Base-by-base conservation (phyloP, 2,888 invertebrate species). In the Caenorhabditis wallacei region DNA sequence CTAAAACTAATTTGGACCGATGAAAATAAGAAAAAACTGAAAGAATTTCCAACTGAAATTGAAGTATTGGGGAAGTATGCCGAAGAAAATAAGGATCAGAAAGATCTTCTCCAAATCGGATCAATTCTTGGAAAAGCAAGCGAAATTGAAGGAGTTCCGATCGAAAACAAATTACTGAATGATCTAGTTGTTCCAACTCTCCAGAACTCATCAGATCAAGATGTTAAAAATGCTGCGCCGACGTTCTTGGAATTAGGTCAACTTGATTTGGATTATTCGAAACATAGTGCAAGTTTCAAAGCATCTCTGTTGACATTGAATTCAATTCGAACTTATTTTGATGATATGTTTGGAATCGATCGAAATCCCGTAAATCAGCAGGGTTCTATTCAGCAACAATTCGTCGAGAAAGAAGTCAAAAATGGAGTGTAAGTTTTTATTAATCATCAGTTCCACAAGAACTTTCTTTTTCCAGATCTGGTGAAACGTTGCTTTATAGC, bases 331-430 rank as follows among this genome's bases (percentile, higher is more conserved):
- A 11, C 51, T 4, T 72, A 59, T 18, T 72, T 72, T 26, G 72
- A 72, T 53, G 72, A 63, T 11, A 13, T 72, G 1, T 72, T 72
- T 35, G 63, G 53, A 40, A 53, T 72, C 11, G 11, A n/a, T n/a
- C 18, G 71, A 20, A 18, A 35, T 0, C 35, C 64, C 8, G n/a
- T n/a, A n/a, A n/a, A n/a, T n/a, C n/a, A n/a, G n/a, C n/a, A n/a
- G n/a, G n/a, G n/a, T n/a, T n/a, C n/a, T n/a, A n/a, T n/a, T n/a
- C n/a, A n/a, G 13, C 10, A 40, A 13, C 30, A 61, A 16, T 16
- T 40, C 11, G 40, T 40, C 40, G 40, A 43, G 43, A 46, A 61
- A 13, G 43, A 43, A 43, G 26, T 24, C 1, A 10, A 43, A 40
- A 61, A 8, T 16, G 64, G 64, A 51, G n/a, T 64, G 64, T 64